These are phyloP conservation scores for Corythoichthys intestinalis DNA, from an alignment of 2,113 vertebrate species.

Conservation along the genomic window DNA sequence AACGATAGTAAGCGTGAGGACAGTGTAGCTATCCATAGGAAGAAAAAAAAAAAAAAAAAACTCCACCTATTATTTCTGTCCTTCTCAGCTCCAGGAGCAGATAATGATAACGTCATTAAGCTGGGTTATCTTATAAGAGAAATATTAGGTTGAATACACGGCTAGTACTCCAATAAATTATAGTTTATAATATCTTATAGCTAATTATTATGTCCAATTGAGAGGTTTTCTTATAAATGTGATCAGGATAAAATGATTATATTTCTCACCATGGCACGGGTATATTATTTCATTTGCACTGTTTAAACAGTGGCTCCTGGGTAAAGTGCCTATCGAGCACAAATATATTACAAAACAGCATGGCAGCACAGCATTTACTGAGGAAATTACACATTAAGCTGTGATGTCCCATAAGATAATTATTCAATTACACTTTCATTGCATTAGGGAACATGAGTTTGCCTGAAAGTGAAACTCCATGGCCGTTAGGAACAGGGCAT, in stretches of 20 bases:
- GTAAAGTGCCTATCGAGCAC: slow-evolving; percentile 34
- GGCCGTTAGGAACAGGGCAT: slow-evolving; percentile 28
- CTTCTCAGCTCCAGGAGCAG: slow-evolving; percentile 3
- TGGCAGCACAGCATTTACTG: slow-evolving; percentile 53
- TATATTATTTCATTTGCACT: slow-evolving; percentile 39
- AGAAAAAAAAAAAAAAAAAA: not conserved
- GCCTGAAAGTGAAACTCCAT: slow-evolving; percentile 37
- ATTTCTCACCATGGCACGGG: slow-evolving; percentile 30
- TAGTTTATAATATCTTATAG: slow-evolving; percentile 36
- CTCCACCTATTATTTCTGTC: not conserved
- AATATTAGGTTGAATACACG: slow-evolving; percentile 33
- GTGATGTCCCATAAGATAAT: slow-evolving; percentile 60
- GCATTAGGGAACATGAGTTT: slow-evolving; percentile 50
- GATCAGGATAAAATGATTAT: slow-evolving; percentile 33
- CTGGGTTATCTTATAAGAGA: not conserved
- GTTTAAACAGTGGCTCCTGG: slow-evolving; percentile 52
- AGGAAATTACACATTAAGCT: slow-evolving; percentile 65
- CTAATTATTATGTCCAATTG: slow-evolving; percentile 46
- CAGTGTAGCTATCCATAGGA: slow-evolving; percentile 17
- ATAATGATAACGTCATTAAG: not conserved
- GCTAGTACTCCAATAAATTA: slow-evolving; percentile 35
- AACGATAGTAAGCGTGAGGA: slow-evolving; percentile 41
- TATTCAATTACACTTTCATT: slow-evolving; percentile 69
- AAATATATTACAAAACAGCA: slow-evolving; percentile 64
- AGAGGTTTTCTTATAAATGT: slow-evolving; percentile 17